phyloP scores from a whole-genome alignment of 1,140 invertebrate genomes.

The Parasteatoda tepidariorum region DNA sequence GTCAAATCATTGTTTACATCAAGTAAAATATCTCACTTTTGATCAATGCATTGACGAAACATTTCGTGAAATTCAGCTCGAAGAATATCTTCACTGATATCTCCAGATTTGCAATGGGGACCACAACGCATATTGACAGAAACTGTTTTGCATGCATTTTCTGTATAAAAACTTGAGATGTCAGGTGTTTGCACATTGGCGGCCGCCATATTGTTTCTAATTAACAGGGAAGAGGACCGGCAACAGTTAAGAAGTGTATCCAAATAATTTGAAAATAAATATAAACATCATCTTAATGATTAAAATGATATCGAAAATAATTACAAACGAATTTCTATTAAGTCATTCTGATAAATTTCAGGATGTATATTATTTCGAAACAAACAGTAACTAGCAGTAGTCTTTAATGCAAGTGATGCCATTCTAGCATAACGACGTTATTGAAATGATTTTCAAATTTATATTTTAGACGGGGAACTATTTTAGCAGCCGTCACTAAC shows the following conservation, averaged over 20 bases:
- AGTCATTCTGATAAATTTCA: not conserved
- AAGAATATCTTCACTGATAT: constrained; percentile 55
- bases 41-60: constrained; percentile 56
- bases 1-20: not conserved
- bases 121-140: constrained; percentile 51
- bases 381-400: constrained; percentile 19
- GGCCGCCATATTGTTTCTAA: constrained; percentile 42
- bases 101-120: constrained; percentile 49
- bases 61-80: constrained; percentile 62
- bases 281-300: not conserved
- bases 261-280: not conserved
- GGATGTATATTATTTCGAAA: not conserved
- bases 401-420: not conserved
- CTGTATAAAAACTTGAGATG: constrained; percentile 4
- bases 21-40: constrained; percentile 31
- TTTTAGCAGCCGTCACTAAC: too few species aligned
- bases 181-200: constrained; percentile 40
- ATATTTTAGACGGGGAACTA: too few species aligned
- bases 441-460: too few species aligned
- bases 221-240: constrained; percentile 21
- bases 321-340: not conserved
- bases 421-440: not conserved
- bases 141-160: constrained; percentile 10
- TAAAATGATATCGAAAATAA: not conserved
- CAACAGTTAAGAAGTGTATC: not conserved